Base-by-base conservation (phyloP, 2,113 vertebrate genomes). In the Stigmatopora nigra region DNA sequence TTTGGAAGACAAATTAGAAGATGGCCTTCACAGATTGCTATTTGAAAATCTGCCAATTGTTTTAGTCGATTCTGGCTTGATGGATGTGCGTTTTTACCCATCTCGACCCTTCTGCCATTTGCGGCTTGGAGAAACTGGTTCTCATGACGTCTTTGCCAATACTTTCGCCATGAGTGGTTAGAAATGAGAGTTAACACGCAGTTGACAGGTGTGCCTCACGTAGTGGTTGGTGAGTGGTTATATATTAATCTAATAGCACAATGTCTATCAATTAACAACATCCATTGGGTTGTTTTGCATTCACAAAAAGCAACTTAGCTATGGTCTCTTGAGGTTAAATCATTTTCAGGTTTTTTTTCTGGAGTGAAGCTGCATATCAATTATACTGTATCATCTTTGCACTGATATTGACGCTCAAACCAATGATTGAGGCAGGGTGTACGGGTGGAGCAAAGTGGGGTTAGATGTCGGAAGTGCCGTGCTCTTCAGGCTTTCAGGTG, bases 401-500 rank as follows among this genome's bases (percentile, higher is more conserved):
- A 73, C 71, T 72, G 70, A 70, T 52, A 68, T 61, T 55, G 64
- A 67, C 64, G 56, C 71, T 65, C n/a, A 63, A 81, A 75, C 64
- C 47, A 20, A 31, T 16, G 48, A 73, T 70, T 36, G 57, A 72
- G 45, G 67, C 66, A 20, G 15, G 64, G 75, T 78, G 61, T 51
- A 68, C 70, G 82, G 77, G 79, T 80, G 78, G 78, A 78, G 72
- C 67, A 45, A 55, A 17, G 38, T 61, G 25, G 70, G 80, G 72
- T 82, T 80, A 77, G 75, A 64, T 75, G 74, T 76, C 73, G 48
- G 77, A 78, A 75, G 72, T 51, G 7, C 73, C 41, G 78, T 68
- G 71, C 81, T 80, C 76, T 61, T 78, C 64, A 69, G 75, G 73
- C 77, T 78, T 70, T 67, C 67, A 83, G 75, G 77, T 63, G 17